Base-by-base conservation (phyloP, 2,888 invertebrate species). In the Drosophila rubida region DNA sequence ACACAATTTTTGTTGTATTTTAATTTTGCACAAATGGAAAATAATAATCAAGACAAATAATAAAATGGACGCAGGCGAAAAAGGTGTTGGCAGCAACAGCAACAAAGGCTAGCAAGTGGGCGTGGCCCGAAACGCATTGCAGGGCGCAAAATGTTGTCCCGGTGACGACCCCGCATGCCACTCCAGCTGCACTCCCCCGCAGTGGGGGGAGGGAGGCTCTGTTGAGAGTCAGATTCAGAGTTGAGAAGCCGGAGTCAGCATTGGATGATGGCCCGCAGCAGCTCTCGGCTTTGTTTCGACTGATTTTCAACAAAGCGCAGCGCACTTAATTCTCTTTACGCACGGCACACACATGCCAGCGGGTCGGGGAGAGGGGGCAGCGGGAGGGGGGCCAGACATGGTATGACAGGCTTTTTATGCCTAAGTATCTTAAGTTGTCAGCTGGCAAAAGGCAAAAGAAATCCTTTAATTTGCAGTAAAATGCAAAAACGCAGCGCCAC, bases 41-140 rank as follows among this genome's bases (percentile, higher is more conserved):
- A 86, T 86, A 86, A 86, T 84, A 80, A 86, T 88, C 88, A 88
- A 84, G 78, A 84, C 84, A 88, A 88, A 88, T 86, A 85, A 86
- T 78, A 86, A 79, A 88, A 86, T 84, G 85, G 85, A 88, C 88
- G 81, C 87, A 87, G 88, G 85, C 85, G 75, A 87, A 80, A 80
- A 86, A 86, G 85, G 85, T 86, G 88, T 88, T 73, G 87, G 68
- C 77, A 80, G 63, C 63, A 68, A 54, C 63, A 71, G 63, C 58
- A 23, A 39, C 57, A 48, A 48, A 19, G 23, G 1, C 4, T 22
- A 51, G 32, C n/a, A 9, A 35, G 51, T 76, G 76, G 76, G 66
- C 65, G 75, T 66, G 79, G 50, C 57, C 66, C 4, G 9, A 60
- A 46, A 51, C 44, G 62, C 37, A 57, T 41, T 48, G 51, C 32